phyloP scores from a whole-genome alignment of 2,113 vertebrate species.

The Eptatretus burgeri region DNA sequence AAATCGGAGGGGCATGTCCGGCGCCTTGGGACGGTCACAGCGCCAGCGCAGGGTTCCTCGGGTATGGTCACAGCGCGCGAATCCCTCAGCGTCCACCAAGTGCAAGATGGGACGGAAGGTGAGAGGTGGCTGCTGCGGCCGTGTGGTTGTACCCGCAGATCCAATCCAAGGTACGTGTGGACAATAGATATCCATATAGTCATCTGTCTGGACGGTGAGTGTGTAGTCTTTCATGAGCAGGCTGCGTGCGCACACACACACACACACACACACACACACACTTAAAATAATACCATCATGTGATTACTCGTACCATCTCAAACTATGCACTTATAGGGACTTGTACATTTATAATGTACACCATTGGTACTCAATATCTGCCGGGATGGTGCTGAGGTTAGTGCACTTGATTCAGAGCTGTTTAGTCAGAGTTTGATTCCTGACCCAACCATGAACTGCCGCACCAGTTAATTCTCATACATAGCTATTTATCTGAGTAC shows the following conservation, averaged over 20 bases:
- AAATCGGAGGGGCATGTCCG: constrained; percentile 50
- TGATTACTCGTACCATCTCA: too few relatives aligned
- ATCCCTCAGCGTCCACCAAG: constrained; percentile 53
- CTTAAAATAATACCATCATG: too few relatives aligned
- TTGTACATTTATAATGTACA: too few relatives aligned
- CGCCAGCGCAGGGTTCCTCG: constrained; percentile 76
- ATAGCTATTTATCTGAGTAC: too few relatives aligned
- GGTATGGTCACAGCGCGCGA: constrained; percentile 32
- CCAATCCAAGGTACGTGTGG: constrained; percentile 41
- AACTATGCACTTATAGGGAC: too few relatives aligned
- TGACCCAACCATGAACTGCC: too few relatives aligned
- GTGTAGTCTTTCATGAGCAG: constrained; percentile 34
- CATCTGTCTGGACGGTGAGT: constrained; percentile 38
- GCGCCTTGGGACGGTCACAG: constrained; percentile 38
- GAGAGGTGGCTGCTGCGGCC: constrained; percentile 12
- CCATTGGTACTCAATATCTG: too few relatives aligned
- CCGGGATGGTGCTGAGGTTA: too few relatives aligned
- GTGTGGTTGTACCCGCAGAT: constrained; percentile 10
- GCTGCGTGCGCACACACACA: constrained; percentile 15
- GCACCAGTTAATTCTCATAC: too few relatives aligned
- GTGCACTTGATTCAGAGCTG: too few relatives aligned
- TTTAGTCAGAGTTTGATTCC: too few relatives aligned
- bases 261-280: too few relatives aligned
- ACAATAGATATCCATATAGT: constrained; percentile 79
- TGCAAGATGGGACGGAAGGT: constrained; percentile 69